A percentile compares a stretch with the other conserved stretches of the same genome.
These are phyloP conservation scores for Pygoscelis antarcticus DNA, from an alignment of 2,113 vertebrate genomes.

Conservation along the genomic window DNA sequence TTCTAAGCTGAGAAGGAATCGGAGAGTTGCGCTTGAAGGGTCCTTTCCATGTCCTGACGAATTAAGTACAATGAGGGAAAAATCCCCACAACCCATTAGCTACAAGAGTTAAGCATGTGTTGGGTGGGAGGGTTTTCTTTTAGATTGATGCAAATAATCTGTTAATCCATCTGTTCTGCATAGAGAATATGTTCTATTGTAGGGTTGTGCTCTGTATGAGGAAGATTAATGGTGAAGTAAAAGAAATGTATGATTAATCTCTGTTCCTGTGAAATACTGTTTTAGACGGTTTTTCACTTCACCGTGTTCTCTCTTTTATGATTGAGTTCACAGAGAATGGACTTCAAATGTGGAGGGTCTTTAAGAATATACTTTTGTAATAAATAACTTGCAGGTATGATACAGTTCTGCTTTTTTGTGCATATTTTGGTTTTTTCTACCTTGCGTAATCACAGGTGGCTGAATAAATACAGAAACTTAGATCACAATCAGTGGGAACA, in stretches of 20 bases:
- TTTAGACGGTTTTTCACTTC: not conserved
- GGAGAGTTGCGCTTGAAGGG: not conserved
- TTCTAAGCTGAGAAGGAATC: not conserved
- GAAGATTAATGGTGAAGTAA: not conserved
- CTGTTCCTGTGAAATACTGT: not conserved
- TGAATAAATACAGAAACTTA: not conserved
- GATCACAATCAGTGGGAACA: not conserved
- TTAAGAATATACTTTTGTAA: not conserved
- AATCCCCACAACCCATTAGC: not conserved
- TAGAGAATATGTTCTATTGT: not conserved
- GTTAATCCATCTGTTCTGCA: not conserved
- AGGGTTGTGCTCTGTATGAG: not conserved
- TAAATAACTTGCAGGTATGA: not conserved
- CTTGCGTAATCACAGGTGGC: not conserved
- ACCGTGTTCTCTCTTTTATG: not conserved
- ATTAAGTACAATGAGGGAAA: not conserved
- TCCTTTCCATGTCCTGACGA: not conserved
- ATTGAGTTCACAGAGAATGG: not conserved
- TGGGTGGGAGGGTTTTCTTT: conserved; percentile 19
- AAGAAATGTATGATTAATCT: not conserved
- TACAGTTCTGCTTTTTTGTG: not conserved
- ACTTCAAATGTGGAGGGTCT: not conserved
- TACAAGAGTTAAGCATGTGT: not conserved
- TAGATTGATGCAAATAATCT: not conserved
- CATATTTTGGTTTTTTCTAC: not conserved